Conservation (phyloP, 2,888 invertebrate genomes). For the Platerodrilus igneus region DNA sequence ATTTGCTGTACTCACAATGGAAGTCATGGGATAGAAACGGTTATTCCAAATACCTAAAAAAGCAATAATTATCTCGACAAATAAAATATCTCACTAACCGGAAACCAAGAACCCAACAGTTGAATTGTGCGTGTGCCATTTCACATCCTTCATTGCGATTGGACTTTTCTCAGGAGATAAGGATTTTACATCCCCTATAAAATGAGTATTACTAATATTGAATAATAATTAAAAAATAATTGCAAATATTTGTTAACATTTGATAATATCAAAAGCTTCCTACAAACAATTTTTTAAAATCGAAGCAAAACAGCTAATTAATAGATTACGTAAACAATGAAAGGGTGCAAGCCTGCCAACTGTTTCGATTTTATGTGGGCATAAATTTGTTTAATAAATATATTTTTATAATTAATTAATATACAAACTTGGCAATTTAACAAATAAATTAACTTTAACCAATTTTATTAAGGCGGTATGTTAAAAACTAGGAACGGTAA, state of each 20-base stretch:
- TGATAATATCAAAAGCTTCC: not conserved
- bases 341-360: too few species aligned
- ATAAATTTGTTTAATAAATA: too few species aligned
- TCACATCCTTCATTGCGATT: slow-evolving; percentile 84
- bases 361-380: too few species aligned
- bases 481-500: too few species aligned
- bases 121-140: slow-evolving; percentile 84
- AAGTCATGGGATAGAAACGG: slow-evolving; percentile 79
- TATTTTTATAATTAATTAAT: too few species aligned
- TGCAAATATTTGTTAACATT: not conserved
- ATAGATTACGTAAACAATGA: too few species aligned
- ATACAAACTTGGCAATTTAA: too few species aligned
- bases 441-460: too few species aligned
- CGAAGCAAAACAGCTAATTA: too few species aligned
- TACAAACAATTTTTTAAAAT: too few species aligned
- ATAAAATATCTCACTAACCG: slow-evolving; percentile 51
- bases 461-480: too few species aligned
- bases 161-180: slow-evolving; percentile 83
- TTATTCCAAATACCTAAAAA: slow-evolving; percentile 83
- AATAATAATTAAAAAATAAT: not conserved
- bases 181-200: slow-evolving; percentile 83
- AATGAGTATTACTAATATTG: not conserved
- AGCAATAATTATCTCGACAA: not conserved
- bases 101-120: slow-evolving; percentile 84
- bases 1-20: slow-evolving; percentile 76